Evolutionary conservation across 2,113 vertebrate genomes (phyloP).

Genomic region (Notarius quadriscutis): DNA sequence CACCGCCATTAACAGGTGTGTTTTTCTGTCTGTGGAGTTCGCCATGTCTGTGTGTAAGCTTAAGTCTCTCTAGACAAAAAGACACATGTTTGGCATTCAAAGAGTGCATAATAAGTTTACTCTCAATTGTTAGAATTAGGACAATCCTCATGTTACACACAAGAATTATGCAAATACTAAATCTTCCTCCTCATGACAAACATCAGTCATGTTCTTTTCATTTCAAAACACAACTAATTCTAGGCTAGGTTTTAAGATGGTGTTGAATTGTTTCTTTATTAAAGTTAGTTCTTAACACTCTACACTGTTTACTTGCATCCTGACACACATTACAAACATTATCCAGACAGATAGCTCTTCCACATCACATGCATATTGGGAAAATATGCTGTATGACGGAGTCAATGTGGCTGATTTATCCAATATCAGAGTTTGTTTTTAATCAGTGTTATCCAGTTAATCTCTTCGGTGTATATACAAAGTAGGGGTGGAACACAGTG

Average conservation of each 20-base stretch:
- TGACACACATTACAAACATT: not conserved
- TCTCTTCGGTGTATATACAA: not conserved
- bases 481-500: not conserved
- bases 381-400: not conserved
- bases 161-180: not conserved
- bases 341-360: not conserved
- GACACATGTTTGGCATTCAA: not conserved
- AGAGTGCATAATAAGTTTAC: not conserved
- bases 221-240: not conserved
- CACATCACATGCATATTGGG: not conserved
- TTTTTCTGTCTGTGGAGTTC: conserved; percentile 45
- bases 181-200: not conserved
- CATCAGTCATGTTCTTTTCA: not conserved
- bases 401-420: not conserved
- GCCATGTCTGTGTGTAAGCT: conserved; percentile 23
- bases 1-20: conserved; percentile 25
- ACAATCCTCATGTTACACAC: conserved; percentile 21
- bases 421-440: not conserved
- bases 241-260: not conserved
- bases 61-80: not conserved
- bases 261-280: not conserved
- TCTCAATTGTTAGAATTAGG: not conserved
- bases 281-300: not conserved
- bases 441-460: not conserved
- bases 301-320: not conserved